Base-by-base conservation (phyloP, 2,888 invertebrate species). In the Parnassius smintheus region DNA sequence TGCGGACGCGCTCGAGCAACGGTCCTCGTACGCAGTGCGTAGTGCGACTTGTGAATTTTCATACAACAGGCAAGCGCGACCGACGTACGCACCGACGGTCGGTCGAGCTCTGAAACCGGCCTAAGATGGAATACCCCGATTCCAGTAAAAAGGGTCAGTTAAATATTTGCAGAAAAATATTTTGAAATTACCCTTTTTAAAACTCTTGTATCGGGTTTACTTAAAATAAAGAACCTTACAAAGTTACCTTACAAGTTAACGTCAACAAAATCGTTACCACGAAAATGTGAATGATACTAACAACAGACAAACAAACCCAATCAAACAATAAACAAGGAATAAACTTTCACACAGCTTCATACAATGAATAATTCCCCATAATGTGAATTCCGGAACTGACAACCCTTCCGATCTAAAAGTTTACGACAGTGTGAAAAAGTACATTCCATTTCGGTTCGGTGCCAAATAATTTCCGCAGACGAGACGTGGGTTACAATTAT, bases 401-500 rank as follows among this genome's bases (percentile, higher is more conserved):
- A 56, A 51, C 50, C 35, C 56, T 13, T 46, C 35, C 52, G 18
- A 61, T 61, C 35, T 45, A 56, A 62, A 61, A 62, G 51, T 56
- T 61, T 49, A 49, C 13, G 49, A 12, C 22, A 41, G 54, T 69
- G 66, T 57, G 66, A 66, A 73, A 71, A 69, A 72, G 64, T 70
- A 72, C 61, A 63, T 44, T 70, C 70, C 67, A 59, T 49, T 70
- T 71, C 66, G 75, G 70, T 71, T 71, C 64, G 64, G 70, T 67
- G 68, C 65, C 62, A 66, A 69, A 68, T 68, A 71, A 74, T 75
- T 68, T 74, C 73, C 70, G 69, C 64, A 69, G 68, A 73, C 70
- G 72, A 69, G 68, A 73, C 70, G 72, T 68, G 72, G 65, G 66
- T 68, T 69, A 74, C 69, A 77, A 76, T 81, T 78, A 81, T 75